Base-by-base conservation (phyloP, 1,140 invertebrate species). In the Anastatus disparis region DNA sequence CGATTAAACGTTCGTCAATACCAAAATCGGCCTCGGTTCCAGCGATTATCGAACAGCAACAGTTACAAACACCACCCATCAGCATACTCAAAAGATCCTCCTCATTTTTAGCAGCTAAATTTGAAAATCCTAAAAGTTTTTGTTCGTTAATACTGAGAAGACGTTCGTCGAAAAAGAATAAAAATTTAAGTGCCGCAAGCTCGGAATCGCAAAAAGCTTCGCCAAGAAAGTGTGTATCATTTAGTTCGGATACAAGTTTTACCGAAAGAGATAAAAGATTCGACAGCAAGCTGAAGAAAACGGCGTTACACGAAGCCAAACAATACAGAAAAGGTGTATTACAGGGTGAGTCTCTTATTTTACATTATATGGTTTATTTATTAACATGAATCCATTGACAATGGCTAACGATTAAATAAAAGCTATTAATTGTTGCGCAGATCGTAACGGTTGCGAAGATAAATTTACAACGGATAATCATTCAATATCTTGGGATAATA, bases 231-330 rank as follows among this genome's bases (percentile, higher is more conserved):
- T 83, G 79, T 6, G 84, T 85, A 0, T 85, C 84, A 0, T 85
- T 86, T 73, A 84, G 83, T 56, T 79, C 79, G 8, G 83, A 84
- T 46, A 84, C 84, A 29, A 82, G 79, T 38, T 84, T 84, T 58
- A 4, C 4, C 4, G 31, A 35, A 10, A 35, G 4, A 4, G 4
- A 10, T 35, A 35, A 10, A 27, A 62, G 17, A 63, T 75, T 20
- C n/a, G 1, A 2, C 13, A 29, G 31, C 17, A 50, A 27, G 0
- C 71, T 56, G 26, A 76, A 74, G 69, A 79, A 67, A 46, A 58
- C 75, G 56, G 76, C 81, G 15, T 74, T 84, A 7, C 84, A 86
- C 81, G 84, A 85, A 71, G 78, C 76, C n/a, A 83, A 79, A 66
- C 75, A 83, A 22, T 85, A 85, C 31, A 75, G 72, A 46, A 75